A percentile compares a stretch with the other conserved stretches of the same genome.
These are phyloP conservation scores for Tribolium freemani DNA, from an alignment of 2,888 invertebrate genomes.

Conservation along the genomic window DNA sequence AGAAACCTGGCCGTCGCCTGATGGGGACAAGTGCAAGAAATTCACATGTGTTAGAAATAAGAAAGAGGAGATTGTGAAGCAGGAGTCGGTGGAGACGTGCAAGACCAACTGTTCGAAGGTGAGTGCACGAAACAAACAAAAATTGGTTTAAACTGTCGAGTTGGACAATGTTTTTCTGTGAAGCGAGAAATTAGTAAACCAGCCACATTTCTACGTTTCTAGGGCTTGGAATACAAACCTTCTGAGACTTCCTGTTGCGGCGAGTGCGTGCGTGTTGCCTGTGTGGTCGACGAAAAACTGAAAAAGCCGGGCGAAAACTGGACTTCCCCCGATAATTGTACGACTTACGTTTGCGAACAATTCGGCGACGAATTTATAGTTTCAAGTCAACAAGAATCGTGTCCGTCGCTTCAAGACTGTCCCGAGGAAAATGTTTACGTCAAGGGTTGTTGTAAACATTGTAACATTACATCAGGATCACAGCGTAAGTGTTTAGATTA, in stretches of 20 bases:
- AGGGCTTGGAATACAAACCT: slow-evolving; percentile 74
- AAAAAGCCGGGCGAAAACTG: slow-evolving; percentile 72
- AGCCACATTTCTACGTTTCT: too few species aligned
- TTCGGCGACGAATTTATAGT: slow-evolving; percentile 68
- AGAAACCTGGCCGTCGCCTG: slow-evolving; percentile 60
- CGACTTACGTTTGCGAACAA: slow-evolving; percentile 72
- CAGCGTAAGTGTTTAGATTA: slow-evolving; percentile 64
- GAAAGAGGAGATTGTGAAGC: slow-evolving; percentile 69
- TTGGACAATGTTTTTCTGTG: too few species aligned
- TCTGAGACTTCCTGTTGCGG: slow-evolving; percentile 74
- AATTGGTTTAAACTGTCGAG: too few species aligned
- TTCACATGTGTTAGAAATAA: slow-evolving; percentile 68
- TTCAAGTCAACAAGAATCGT: slow-evolving; percentile 67
- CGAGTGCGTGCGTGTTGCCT: slow-evolving; percentile 74
- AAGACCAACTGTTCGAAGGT: slow-evolving; percentile 65
- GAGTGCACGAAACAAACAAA: too few species aligned
- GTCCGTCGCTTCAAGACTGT: slow-evolving; percentile 76
- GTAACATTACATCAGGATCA: slow-evolving; percentile 70
- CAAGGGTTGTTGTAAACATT: slow-evolving; percentile 79
- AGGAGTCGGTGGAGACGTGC: slow-evolving; percentile 71
- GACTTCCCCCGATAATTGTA: slow-evolving; percentile 76
- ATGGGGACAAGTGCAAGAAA: slow-evolving; percentile 71
- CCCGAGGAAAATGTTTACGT: slow-evolving; percentile 70
- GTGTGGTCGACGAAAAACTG: slow-evolving; percentile 70
- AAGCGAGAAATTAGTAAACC: too few species aligned